Evolutionary conservation across 2,888 invertebrate genomes (phyloP), one percentile per base, ranked within the genome.

Genomic region (Dicycla oo): DNA sequence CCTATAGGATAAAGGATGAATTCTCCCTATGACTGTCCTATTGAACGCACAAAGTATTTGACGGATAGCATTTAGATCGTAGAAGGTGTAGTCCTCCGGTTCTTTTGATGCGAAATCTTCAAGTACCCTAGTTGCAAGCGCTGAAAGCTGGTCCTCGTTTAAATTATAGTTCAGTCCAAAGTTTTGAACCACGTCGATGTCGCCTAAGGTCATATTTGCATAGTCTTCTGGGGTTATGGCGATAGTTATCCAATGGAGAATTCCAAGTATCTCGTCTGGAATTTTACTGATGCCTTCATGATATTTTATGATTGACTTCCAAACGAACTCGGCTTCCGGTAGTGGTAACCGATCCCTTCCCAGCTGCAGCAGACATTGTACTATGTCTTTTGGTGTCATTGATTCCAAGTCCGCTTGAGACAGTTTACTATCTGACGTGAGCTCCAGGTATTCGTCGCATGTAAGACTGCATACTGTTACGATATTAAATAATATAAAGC

Each of bases 11-110:
- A 94, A 91, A 1, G 97, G 94, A 81, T 96, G 96, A 69, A 97
- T 97, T 66, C 92, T 90, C 45, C 91, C 91, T 61, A 97, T 96
- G 76, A 96, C 96, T 34, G 94, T 94, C 40, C 88, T 89, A 81
- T 97, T 96, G 69, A 96, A 96, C n/a, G 94, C 94, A 82, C 97
- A 97, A 3, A 97, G 82, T 75, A 97, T 96, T 85, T 97, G 96
- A 47, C 95, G 91, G 67, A 97, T 86, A 0, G 96, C 95, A 53
- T 87, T 90, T 65, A 97, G 89, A 88, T 97, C 97, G 73, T 96
- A 97, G 80, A 93, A 95, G 0, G 97, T 96, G 81, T 96, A 96
- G 74, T 96, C 96, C 74, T 96, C 94, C 0, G 97, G 96, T 43
- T 91, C 91, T 88, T 97, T 97, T 1, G 91, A 93, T 1, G 95